Conservation (phyloP, 1,140 invertebrate genomes). For the Apis dorsata region DNA sequence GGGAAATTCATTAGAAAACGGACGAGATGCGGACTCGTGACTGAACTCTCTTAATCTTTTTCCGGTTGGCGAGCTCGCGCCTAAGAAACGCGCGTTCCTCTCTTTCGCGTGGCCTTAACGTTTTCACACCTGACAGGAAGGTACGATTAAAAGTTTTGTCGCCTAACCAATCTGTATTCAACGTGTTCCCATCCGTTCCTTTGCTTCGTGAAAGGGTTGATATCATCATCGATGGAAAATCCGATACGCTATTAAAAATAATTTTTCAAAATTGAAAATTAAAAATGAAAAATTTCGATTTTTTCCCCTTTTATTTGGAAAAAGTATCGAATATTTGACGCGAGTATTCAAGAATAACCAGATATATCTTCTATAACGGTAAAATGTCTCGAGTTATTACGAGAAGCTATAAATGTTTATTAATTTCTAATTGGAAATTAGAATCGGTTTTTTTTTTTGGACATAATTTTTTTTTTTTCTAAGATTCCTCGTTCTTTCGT, state of each 20-base stretch:
- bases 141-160: constrained; percentile 40
- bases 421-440: neutral
- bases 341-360: no score
- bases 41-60: constrained; percentile 58
- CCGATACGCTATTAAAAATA: no score
- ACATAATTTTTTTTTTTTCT: neutral
- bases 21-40: constrained; percentile 43
- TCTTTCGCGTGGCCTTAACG: constrained; percentile 13
- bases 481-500: neutral
- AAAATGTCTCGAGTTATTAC: no score
- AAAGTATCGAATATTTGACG: no score
- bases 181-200: constrained; percentile 4
- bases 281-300: no score
- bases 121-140: constrained; percentile 60
- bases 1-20: constrained; percentile 16
- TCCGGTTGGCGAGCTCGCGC: constrained; percentile 42
- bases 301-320: no score
- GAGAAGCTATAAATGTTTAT: neutral
- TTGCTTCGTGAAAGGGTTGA: constrained; percentile 3
- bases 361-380: neutral
- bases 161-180: constrained; percentile 33
- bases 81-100: constrained; percentile 19
- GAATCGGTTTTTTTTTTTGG: neutral
- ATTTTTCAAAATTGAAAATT: no score
- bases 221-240: no score